These are phyloP conservation scores for Ypsolopha sequella DNA, from an alignment of 2,888 invertebrate species.

Conservation along the genomic window DNA sequence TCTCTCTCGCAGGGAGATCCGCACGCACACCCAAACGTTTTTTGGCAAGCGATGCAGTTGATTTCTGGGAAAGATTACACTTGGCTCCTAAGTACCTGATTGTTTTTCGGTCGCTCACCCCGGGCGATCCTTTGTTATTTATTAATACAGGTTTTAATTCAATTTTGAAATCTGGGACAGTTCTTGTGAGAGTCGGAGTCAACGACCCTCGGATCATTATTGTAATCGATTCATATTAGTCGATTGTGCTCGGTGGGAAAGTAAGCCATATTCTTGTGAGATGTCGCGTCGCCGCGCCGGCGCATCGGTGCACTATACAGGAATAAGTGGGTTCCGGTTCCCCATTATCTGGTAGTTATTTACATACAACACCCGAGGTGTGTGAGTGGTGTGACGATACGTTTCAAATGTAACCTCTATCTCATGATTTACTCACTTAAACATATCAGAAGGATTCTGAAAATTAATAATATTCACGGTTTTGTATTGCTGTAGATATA, in stretches of 20 bases:
- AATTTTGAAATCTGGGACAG: slow-evolving; percentile 34
- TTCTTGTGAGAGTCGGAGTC: slow-evolving; percentile 14
- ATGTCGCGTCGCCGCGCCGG: background rate
- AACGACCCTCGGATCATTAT: slow-evolving; percentile 13
- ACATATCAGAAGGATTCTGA: too few species aligned
- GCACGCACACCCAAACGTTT: slow-evolving; percentile 35
- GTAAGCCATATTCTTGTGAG: background rate
- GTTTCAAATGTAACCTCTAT: too few species aligned
- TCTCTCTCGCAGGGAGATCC: slow-evolving; percentile 26
- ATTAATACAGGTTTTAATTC: slow-evolving; percentile 37
- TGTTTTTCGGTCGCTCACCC: slow-evolving; percentile 59
- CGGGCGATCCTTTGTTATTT: slow-evolving; percentile 32
- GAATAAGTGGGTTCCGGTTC: background rate
- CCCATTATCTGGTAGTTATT: background rate
- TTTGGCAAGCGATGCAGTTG: slow-evolving; percentile 55
- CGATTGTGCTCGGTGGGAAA: slow-evolving; percentile 4
- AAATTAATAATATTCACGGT: too few species aligned
- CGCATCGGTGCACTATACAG: background rate
- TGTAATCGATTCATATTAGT: slow-evolving; percentile 2
- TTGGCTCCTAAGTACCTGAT: slow-evolving; percentile 59
- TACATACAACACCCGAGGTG: background rate
- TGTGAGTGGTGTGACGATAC: too few species aligned
- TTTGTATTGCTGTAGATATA: too few species aligned
- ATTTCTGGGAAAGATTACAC: slow-evolving; percentile 61
- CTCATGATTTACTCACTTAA: too few species aligned